Evolutionary conservation across 2,797 vertebrate genomes (phyloP).

Genomic region (Phyllotis vaccarum): DNA sequence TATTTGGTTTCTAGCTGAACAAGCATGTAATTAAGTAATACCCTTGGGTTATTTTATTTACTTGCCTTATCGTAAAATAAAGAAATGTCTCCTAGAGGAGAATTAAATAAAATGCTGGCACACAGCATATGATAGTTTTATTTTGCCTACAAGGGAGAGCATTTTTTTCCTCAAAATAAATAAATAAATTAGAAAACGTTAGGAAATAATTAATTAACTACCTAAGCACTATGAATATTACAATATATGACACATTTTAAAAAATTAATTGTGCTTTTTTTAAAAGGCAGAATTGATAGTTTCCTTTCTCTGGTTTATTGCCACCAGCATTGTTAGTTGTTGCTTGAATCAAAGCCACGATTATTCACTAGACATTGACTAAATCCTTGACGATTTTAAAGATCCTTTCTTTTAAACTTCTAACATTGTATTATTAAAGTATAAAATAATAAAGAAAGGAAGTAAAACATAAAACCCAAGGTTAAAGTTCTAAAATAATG

Average conservation of each 20-base stretch:
- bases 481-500: neutral
- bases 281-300: neutral
- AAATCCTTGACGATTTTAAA: neutral
- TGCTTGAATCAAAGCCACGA: neutral
- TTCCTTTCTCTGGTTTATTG: neutral
- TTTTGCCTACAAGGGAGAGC: conserved; percentile 50
- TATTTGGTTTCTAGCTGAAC: conserved; percentile 77
- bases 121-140: conserved; percentile 38
- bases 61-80: conserved; percentile 72
- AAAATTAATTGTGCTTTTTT: neutral
- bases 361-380: neutral
- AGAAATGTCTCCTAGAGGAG: conserved; percentile 71
- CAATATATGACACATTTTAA: neutral
- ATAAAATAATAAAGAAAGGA: neutral
- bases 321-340: neutral
- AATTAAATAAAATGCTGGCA: conserved; percentile 73
- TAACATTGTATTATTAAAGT: neutral
- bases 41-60: conserved; percentile 67
- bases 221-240: neutral
- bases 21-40: conserved; percentile 76
- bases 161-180: conserved; percentile 35
- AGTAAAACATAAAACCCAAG: neutral
- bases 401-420: conserved; percentile 25
- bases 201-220: neutral
- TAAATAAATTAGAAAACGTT: conserved; percentile 5